phyloP scores from a whole-genome alignment of 2,888 invertebrate species.

The Drosophila ezoana region DNA sequence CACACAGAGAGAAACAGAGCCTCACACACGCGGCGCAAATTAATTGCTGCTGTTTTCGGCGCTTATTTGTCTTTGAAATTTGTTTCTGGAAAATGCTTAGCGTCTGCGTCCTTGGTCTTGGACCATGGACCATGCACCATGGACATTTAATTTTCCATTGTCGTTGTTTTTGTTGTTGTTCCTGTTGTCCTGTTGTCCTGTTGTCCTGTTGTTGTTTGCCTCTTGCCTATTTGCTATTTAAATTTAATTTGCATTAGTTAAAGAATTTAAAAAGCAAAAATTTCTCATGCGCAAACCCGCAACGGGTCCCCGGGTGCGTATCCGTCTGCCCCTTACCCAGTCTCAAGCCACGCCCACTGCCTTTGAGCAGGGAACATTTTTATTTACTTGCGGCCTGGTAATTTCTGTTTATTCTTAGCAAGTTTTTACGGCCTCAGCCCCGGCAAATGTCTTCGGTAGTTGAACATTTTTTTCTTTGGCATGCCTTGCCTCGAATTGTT shows the following conservation, averaged over 20 bases:
- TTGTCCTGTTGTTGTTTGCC: constrained; percentile 52
- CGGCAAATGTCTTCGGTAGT: constrained; percentile 59
- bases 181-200: background rate
- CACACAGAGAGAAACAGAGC: background rate
- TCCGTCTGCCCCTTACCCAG: constrained; percentile 4
- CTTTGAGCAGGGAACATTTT: constrained; percentile 76
- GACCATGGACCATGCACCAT: constrained; percentile 18
- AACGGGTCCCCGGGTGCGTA: constrained; percentile 34
- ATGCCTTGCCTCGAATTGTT: constrained; percentile 45
- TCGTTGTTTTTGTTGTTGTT: constrained; percentile 19
- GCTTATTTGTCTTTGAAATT: constrained; percentile 82
- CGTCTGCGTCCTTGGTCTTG: constrained; percentile 19
- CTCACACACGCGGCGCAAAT: constrained; percentile 71
- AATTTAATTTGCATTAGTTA: constrained; percentile 81
- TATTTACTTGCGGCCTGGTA: constrained; percentile 75
- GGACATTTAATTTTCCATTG: constrained; percentile 60
- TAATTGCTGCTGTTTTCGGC: constrained; percentile 81
- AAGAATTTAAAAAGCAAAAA: constrained; percentile 78
- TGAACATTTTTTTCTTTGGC: constrained; percentile 31
- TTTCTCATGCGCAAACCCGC: constrained; percentile 68
- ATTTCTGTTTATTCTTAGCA: constrained; percentile 78
- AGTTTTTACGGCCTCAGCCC: constrained; percentile 58
- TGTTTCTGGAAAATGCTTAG: constrained; percentile 62
- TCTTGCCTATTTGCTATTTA: constrained; percentile 79
- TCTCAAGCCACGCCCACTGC: constrained; percentile 2